A percentile compares a stretch with the other conserved stretches of the same genome.
Conservation (phyloP, 2,113 vertebrate species). For the Leiothrix lutea region DNA sequence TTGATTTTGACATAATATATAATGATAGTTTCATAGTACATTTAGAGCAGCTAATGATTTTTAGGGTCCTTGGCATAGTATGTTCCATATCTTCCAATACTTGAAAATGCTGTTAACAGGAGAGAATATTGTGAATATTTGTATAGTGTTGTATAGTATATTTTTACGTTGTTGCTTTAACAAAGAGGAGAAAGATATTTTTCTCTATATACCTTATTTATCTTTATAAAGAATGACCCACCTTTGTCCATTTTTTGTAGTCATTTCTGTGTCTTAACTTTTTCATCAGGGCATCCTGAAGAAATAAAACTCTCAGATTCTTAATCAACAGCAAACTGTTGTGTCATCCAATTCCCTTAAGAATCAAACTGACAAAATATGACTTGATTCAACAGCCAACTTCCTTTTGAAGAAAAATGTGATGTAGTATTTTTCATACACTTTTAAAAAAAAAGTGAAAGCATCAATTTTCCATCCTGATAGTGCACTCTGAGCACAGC, state of each 20-base stretch:
- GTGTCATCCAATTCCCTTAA: not conserved
- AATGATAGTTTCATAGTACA: not conserved
- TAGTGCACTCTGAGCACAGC: not conserved
- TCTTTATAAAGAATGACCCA: not conserved
- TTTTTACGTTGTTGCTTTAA: not conserved
- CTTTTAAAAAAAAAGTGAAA: not conserved
- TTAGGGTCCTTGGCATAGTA: not conserved
- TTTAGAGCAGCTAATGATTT: not conserved
- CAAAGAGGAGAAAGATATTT: not conserved
- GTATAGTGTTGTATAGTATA: not conserved
- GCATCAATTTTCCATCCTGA: not conserved
- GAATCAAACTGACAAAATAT: not conserved
- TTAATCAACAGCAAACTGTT: not conserved
- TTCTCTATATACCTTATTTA: not conserved
- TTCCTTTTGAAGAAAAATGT: not conserved
- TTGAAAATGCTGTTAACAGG: not conserved
- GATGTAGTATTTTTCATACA: not conserved
- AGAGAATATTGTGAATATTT: not conserved
- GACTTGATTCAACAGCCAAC: not conserved
- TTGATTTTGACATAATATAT: not conserved
- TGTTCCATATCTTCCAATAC: not conserved
- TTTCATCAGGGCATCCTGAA: not conserved
- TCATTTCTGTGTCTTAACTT: not conserved
- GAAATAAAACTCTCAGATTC: not conserved
- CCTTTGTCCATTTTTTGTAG: not conserved